A percentile compares a stretch with the other conserved stretches of the same genome.
Evolutionary conservation across 1,140 invertebrate genomes (phyloP).

Genomic region (Dinothrombium tinctorium): DNA sequence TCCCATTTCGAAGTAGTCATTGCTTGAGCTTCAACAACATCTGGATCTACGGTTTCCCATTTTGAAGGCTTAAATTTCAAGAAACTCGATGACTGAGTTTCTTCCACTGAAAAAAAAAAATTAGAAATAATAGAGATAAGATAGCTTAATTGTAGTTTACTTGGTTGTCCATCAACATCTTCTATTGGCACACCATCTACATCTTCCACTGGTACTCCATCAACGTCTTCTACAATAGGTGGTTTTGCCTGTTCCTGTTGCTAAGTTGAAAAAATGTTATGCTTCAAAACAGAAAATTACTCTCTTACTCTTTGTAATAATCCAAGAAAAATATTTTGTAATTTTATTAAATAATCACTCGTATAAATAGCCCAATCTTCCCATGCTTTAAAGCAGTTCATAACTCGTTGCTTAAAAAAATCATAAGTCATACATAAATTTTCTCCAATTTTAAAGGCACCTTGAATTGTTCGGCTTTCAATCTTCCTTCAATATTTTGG

Average conservation of each 20-base stretch:
- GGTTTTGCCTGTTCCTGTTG: neutral
- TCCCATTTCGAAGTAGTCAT: slow-evolving; percentile 77
- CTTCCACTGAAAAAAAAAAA: too few relatives aligned
- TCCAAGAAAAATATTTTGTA: slow-evolving; percentile 77
- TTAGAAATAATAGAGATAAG: too few relatives aligned
- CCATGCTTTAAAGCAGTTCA: slow-evolving; percentile 82
- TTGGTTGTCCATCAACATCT: slow-evolving; percentile 8
- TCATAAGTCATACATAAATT: slow-evolving; percentile 5
- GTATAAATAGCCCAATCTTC: slow-evolving; percentile 95
- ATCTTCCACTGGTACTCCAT: slow-evolving; percentile 33
- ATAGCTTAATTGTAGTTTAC: too few relatives aligned
- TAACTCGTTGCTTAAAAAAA: slow-evolving; percentile 57
- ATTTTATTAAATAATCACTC: slow-evolving; percentile 63
- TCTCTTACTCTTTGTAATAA: slow-evolving; percentile 21
- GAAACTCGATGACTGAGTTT: too few relatives aligned
- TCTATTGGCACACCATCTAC: slow-evolving; percentile 56
- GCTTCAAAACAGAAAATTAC: neutral
- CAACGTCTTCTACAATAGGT: slow-evolving; percentile 14
- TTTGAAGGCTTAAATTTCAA: slow-evolving; percentile 46
- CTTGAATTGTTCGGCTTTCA: slow-evolving; percentile 90
- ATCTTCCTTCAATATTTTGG: slow-evolving; percentile 50
- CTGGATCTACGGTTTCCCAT: slow-evolving; percentile 83
- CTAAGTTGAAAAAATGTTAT: neutral
- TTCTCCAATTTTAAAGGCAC: slow-evolving; percentile 10
- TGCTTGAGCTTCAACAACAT: slow-evolving; percentile 57